Conservation (phyloP, 2,888 invertebrate species). For the Zonitis immaculata region DNA sequence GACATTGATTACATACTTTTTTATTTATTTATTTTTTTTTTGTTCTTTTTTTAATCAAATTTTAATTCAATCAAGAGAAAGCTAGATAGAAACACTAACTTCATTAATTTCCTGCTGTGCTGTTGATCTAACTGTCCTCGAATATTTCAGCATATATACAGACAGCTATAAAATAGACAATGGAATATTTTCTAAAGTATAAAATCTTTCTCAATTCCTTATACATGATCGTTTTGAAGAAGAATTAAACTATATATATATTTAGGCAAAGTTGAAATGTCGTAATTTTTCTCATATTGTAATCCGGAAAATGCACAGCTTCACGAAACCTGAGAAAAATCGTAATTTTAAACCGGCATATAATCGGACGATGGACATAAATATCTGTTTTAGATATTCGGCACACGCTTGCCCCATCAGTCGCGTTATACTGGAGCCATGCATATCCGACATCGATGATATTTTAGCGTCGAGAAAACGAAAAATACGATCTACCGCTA, state of each 20-base stretch:
- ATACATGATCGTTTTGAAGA: not conserved
- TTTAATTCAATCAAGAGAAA: constrained; percentile 30
- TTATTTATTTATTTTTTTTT: too few species aligned
- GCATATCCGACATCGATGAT: constrained; percentile 36
- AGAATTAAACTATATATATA: constrained; percentile 1
- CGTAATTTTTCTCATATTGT: constrained; percentile 9
- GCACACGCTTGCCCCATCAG: constrained; percentile 35
- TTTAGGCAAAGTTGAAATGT: not conserved
- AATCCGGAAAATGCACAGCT: constrained; percentile 13
- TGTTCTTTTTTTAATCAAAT: constrained; percentile 32
- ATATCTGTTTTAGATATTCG: constrained; percentile 31
- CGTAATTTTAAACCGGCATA: constrained; percentile 16
- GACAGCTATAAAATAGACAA: not conserved
- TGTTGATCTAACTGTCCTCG: constrained; percentile 2
- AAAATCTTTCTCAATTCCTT: not conserved
- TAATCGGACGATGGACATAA: constrained; percentile 29
- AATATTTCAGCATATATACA: not conserved
- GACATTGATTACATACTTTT: constrained; percentile 18
- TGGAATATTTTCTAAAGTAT: not conserved
- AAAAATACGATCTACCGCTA: constrained; percentile 26
- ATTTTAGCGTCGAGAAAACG: constrained; percentile 33
- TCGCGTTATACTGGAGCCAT: constrained; percentile 32
- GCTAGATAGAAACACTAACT: constrained; percentile 10
- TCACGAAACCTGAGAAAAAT: constrained; percentile 11
- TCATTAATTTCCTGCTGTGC: constrained; percentile 11